These are phyloP conservation scores for Ariolimax columbianus DNA, from an alignment of 2,888 invertebrate genomes.

Conservation along the genomic window DNA sequence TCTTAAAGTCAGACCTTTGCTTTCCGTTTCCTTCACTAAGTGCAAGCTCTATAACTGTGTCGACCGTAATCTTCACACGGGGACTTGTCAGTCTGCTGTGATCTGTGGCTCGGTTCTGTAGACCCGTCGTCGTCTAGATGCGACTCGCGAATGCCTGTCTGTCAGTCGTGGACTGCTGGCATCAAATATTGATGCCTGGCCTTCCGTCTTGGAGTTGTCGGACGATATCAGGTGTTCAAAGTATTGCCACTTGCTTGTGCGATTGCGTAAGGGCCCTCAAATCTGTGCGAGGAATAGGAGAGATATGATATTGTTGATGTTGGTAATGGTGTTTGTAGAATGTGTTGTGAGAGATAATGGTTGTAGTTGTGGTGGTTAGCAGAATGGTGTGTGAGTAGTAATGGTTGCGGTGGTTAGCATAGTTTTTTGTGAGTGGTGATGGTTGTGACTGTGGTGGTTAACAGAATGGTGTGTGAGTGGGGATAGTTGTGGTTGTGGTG, in stretches of 20 bases:
- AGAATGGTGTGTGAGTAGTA: background rate
- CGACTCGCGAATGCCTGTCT: too few relatives aligned
- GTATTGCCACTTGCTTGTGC: background rate
- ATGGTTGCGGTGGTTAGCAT: background rate
- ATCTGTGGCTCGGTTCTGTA: too few relatives aligned
- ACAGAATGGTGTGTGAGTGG: too few relatives aligned
- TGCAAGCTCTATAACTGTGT: too few relatives aligned
- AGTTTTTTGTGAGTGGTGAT: too few relatives aligned
- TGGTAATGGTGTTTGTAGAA: background rate
- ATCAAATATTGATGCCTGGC: slow-evolving; percentile 13
- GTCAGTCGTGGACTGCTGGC: background rate
- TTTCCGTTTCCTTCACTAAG: background rate
- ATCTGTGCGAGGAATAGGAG: background rate
- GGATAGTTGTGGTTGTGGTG: too few relatives aligned
- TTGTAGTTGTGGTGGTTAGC: too few relatives aligned
- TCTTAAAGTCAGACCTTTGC: too few relatives aligned
- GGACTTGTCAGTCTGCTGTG: background rate
- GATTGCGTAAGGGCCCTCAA: background rate
- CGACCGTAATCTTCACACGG: too few relatives aligned
- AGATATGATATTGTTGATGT: background rate
- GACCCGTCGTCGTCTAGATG: too few relatives aligned
- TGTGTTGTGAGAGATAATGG: background rate
- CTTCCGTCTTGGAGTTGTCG: background rate
- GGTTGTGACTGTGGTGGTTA: too few relatives aligned
- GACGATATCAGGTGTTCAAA: background rate